These are phyloP conservation scores for Limanda limanda DNA, from an alignment of 2,113 vertebrate species.

Conservation along the genomic window DNA sequence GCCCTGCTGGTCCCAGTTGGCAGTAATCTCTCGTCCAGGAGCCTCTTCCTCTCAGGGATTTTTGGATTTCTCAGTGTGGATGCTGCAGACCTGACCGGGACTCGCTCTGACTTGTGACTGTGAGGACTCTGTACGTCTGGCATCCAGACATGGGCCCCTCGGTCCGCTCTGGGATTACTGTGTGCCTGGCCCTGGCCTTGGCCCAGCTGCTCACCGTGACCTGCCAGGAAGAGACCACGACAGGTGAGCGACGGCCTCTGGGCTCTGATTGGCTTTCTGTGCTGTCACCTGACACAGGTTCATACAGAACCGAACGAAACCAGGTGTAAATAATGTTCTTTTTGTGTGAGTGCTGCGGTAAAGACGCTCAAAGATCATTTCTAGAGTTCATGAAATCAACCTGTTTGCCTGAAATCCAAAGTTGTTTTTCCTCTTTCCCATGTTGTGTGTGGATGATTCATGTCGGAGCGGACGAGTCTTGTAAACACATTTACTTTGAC, in stretches of 20 bases:
- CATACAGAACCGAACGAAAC: too few species aligned
- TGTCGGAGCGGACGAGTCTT: not conserved
- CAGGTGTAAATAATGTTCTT: not conserved
- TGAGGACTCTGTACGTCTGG: conserved; percentile 59
- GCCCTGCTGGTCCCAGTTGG: conserved; percentile 46
- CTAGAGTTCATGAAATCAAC: not conserved
- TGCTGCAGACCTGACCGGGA: conserved; percentile 57
- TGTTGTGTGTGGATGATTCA: conserved; percentile 15
- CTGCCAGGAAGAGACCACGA: conserved; percentile 71
- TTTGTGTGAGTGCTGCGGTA: too few species aligned
- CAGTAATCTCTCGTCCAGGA: conserved; percentile 56
- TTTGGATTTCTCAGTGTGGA: conserved; percentile 55
- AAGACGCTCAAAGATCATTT: not conserved
- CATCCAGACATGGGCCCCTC: conserved; percentile 69
- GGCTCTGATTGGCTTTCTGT: conserved; percentile 18
- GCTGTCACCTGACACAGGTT: not conserved
- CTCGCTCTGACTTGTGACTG: conserved; percentile 41
- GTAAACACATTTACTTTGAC: conserved; percentile 19
- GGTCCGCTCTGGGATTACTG: conserved; percentile 63
- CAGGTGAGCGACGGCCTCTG: conserved; percentile 68
- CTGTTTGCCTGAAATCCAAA: too few species aligned
- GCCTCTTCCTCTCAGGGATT: conserved; percentile 66
- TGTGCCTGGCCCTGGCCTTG: conserved; percentile 71
- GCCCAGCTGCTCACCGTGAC: conserved; percentile 73
- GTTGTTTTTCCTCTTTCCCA: not conserved